Base-by-base conservation (phyloP, 2,797 vertebrate species). In the Trematomus bernacchii region DNA sequence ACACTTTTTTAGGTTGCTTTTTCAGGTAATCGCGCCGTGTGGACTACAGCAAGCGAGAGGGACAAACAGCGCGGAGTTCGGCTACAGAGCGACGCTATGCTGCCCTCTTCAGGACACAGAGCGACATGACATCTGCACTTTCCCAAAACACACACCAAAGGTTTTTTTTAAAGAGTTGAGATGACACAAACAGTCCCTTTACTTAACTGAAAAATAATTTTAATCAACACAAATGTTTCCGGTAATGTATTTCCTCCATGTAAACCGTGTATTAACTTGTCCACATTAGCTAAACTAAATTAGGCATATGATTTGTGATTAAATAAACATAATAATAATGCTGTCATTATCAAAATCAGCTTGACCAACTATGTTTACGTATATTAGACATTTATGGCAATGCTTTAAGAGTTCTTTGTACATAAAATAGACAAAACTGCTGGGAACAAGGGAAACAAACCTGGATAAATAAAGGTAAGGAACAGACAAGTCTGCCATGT, bases 1-100 rank as follows among this genome's bases (percentile, higher is more conserved):
- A 61, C 47, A 65, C 15, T 48, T 66, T 51, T 27, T 27, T 4
- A 1, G 2, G 6, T 27, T 40, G 10, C 1, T 30, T 15, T 10
- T 18, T 51, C 6, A 87, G 77, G 46, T 3, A 27, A n/a, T 77
- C 90, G 87, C 89, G 91, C 92, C 86, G 85, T 74, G 70, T 44
- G 14, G 1, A 0, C 64, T 89, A 93, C 89, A 80, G 91, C 23
- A 51, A 77, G 23, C 2, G 44, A 3, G 3, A 76, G 10, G 81
- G 65, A 78, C 84, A 83, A 88, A 89, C 70, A 64, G 16, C 1
- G 15, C 74, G 11, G 19, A 2, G 27, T 16, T 50, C 27, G 18
- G 10, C 37, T 54, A 21, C 30, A 52, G 11, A n/a, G 19, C 18
- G 2, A 47, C 11, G 15, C 3, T 0, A 19, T 71, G 77, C 84